Evolutionary conservation across 2,888 invertebrate species (phyloP).

Genomic region (Parthenolecanium corni): DNA sequence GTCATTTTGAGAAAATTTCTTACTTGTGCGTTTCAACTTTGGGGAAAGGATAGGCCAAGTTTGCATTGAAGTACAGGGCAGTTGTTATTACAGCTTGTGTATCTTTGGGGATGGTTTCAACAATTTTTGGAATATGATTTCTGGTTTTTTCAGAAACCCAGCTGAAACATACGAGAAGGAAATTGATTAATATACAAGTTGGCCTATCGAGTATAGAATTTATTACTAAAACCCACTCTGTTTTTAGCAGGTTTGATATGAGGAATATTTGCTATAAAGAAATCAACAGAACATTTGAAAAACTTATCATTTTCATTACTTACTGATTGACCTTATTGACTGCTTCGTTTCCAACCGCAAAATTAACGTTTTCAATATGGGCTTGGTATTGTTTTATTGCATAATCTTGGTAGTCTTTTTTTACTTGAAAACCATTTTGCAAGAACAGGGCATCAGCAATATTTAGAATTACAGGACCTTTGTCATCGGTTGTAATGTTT

Average conservation of each 20-base stretch:
- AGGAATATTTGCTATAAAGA: no score
- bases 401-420: constrained; percentile 27
- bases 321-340: background rate
- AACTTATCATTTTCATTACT: background rate
- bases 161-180: background rate
- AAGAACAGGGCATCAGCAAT: constrained; percentile 33
- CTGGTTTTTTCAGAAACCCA: background rate
- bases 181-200: no score
- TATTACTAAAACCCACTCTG: no score
- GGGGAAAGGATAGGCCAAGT: no score
- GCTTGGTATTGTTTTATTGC: constrained; percentile 29
- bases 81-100: constrained; percentile 54
- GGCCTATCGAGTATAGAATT: no score
- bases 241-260: no score
- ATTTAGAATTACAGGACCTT: constrained; percentile 15
- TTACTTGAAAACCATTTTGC: constrained; percentile 28
- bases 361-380: constrained; percentile 31
- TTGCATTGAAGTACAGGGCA: constrained; percentile 59
- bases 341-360: background rate
- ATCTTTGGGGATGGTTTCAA: background rate
- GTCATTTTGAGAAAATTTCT: constrained; percentile 47
- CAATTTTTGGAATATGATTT: background rate
- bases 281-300: no score
- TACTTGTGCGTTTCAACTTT: no score
- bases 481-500: background rate